A percentile compares a stretch with the other conserved stretches of the same genome.
Conservation (phyloP, 2,888 invertebrate species). For the Drosophila anomelani region DNA sequence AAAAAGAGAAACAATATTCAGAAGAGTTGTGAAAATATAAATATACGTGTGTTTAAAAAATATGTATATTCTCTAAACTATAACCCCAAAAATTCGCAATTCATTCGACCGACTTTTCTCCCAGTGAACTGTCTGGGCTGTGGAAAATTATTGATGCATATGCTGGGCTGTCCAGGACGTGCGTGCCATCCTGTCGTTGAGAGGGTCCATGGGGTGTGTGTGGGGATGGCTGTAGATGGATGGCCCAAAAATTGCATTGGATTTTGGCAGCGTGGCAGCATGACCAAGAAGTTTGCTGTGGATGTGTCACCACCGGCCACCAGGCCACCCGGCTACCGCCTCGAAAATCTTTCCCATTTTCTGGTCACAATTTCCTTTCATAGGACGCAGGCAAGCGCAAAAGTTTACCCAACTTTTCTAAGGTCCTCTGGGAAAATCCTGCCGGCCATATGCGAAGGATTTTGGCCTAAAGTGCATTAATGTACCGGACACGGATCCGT, state of each 20-base stretch:
- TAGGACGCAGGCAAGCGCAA: constrained; percentile 37
- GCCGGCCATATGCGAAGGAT: constrained; percentile 46
- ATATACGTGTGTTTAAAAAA: background rate
- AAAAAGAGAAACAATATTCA: background rate
- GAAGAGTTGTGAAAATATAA: background rate
- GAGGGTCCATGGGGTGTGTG: constrained; percentile 9
- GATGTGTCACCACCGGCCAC: constrained; percentile 4
- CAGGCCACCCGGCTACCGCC: background rate
- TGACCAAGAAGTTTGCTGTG: constrained; percentile 34
- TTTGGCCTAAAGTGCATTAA: constrained; percentile 56
- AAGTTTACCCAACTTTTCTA: constrained; percentile 65
- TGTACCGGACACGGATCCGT: constrained; percentile 3
- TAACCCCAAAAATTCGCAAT: background rate
- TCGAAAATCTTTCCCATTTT: constrained; percentile 4
- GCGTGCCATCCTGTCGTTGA: constrained; percentile 35
- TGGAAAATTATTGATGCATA: constrained; percentile 70
- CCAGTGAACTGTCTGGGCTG: constrained; percentile 24
- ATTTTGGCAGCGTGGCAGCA: constrained; percentile 36
- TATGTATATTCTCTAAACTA: background rate
- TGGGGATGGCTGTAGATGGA: constrained; percentile 24
- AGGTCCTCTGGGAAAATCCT: constrained; percentile 8
- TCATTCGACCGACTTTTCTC: background rate
- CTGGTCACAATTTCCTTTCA: constrained; percentile 8
- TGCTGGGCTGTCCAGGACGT: constrained; percentile 39
- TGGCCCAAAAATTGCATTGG: constrained; percentile 47